A percentile compares a stretch with the other conserved stretches of the same genome.
These are phyloP conservation scores for Thereva unica DNA, from an alignment of 2,888 invertebrate species.

Conservation along the genomic window DNA sequence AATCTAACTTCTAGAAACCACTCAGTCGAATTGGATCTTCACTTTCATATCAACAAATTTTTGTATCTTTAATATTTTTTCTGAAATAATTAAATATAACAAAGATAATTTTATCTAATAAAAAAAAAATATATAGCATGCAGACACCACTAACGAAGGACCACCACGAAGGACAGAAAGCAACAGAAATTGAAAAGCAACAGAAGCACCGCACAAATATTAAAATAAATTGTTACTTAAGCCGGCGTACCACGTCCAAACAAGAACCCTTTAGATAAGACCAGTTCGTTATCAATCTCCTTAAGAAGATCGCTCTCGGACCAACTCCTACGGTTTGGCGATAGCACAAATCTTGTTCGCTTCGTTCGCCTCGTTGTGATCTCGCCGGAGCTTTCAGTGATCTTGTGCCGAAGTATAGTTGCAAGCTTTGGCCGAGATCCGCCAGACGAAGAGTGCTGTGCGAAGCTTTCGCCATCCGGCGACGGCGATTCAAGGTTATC, in stretches of 20 bases:
- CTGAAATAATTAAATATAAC: no score
- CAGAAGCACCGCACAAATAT: conserved; percentile 13
- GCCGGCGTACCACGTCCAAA: conserved; percentile 56
- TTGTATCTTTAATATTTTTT: no score
- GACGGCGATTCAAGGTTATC: conserved; percentile 22
- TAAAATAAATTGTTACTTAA: conserved; percentile 32
- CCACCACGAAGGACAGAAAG: conserved; percentile 6
- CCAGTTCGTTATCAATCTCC: conserved; percentile 66
- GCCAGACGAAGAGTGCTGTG: not conserved
- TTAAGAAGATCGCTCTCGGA: conserved; percentile 62
- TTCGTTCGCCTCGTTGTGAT: conserved; percentile 46
- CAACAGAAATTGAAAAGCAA: not conserved
- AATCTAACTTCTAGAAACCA: no score
- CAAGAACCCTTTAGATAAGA: conserved; percentile 67
- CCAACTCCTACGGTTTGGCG: conserved; percentile 56
- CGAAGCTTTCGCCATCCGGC: no score
- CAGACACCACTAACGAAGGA: no score
- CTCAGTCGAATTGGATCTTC: no score
- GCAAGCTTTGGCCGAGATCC: conserved; percentile 37
- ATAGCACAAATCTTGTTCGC: conserved; percentile 54
- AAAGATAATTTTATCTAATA: no score
- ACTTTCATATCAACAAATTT: no score
- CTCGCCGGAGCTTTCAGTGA: conserved; percentile 37
- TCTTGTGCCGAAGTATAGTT: conserved; percentile 43
- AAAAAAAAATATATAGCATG: no score